These are phyloP conservation scores for Lithodes maja DNA, from an alignment of 2,888 invertebrate genomes.

Conservation along the genomic window DNA sequence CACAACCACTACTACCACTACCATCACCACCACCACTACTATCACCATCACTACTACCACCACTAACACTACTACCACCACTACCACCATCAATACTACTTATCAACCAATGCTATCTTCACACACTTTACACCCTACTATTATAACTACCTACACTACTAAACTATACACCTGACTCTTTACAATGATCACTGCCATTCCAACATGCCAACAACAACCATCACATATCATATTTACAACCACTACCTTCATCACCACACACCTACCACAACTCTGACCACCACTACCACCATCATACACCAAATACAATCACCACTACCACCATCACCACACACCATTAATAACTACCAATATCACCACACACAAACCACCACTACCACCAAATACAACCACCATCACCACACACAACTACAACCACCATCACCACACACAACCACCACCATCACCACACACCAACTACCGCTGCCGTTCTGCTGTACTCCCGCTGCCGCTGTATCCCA, in stretches of 20 bases:
- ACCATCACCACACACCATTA: constrained; percentile 20
- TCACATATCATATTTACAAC: neutral
- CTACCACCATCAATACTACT: neutral
- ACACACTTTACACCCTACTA: neutral
- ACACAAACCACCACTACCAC: constrained; percentile 22
- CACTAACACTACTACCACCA: neutral
- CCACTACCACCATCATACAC: neutral
- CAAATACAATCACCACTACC: neutral
- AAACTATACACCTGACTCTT: no score
- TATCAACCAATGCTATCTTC: neutral
- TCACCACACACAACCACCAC: constrained; percentile 36
- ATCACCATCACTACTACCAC: neutral
- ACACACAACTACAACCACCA: constrained; percentile 24
- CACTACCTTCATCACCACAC: constrained; percentile 11
- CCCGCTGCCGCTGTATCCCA: constrained; percentile 62
- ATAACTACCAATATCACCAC: constrained; percentile 17
- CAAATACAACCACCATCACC: constrained; percentile 22
- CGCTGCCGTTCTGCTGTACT: constrained; percentile 61
- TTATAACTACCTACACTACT: neutral
- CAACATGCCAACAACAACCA: neutral
- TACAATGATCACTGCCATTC: no score
- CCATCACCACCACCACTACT: neutral
- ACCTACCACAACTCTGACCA: neutral
- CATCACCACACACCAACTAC: constrained; percentile 51
- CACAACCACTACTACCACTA: constrained; percentile 3